phyloP scores from a whole-genome alignment of 2,113 vertebrate genomes.

The Cryptoleucopteryx plumbea region DNA sequence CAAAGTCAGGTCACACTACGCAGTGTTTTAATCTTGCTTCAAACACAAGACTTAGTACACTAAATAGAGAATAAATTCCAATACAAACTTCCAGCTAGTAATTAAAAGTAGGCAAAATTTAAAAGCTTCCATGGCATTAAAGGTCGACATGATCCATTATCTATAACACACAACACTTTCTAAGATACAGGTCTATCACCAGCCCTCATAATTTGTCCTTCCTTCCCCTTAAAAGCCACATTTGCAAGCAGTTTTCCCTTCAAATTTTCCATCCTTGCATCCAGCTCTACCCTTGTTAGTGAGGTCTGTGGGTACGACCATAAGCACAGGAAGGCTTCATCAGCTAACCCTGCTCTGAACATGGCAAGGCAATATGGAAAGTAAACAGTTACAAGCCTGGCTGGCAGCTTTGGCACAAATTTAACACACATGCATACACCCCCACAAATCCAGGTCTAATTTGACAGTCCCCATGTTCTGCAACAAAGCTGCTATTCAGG shows the following conservation, averaged over 20 bases:
- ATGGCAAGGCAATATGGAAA: neutral
- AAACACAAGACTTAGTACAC: neutral
- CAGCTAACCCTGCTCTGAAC: neutral
- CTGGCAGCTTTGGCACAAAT: slow-evolving; percentile 1
- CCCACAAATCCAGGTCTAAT: neutral
- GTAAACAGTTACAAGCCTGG: neutral
- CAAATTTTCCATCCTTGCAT: neutral
- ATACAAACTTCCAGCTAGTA: neutral
- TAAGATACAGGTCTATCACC: neutral
- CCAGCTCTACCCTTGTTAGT: neutral
- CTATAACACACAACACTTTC: neutral
- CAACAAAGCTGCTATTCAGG: slow-evolving; percentile 58
- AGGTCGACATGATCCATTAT: neutral
- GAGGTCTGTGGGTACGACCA: neutral
- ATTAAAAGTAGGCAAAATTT: neutral
- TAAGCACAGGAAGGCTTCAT: neutral
- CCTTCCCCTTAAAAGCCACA: neutral
- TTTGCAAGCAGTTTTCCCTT: neutral
- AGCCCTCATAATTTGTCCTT: neutral
- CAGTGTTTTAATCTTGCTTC: neutral
- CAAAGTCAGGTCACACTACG: neutral
- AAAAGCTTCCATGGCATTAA: neutral
- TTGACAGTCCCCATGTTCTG: slow-evolving; percentile 16
- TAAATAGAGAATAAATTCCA: neutral
- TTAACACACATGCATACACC: neutral